These are phyloP conservation scores for Heterotilapia buettikoferi DNA, from an alignment of 2,113 vertebrate genomes.

Conservation along the genomic window DNA sequence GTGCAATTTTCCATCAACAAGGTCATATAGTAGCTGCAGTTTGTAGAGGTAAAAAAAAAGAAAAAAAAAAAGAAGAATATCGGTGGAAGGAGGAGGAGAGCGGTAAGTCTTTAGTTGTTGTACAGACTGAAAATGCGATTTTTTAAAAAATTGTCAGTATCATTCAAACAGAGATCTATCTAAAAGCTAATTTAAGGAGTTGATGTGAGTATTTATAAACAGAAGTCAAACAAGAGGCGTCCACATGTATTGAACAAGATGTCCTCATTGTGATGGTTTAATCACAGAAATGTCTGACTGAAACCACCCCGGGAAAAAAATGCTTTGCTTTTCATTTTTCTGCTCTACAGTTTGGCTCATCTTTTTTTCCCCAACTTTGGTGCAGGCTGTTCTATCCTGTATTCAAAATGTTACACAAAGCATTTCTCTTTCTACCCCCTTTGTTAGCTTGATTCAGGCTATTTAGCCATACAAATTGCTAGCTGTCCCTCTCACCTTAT, in stretches of 20 bases:
- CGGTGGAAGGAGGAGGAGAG: not conserved
- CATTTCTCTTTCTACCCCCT: not conserved
- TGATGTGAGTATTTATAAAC: not conserved
- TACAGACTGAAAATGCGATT: not conserved
- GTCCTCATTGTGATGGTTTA: not conserved
- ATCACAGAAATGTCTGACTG: not conserved
- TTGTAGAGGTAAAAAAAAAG: not conserved
- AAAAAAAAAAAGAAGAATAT: fast-evolving
- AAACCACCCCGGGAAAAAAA: not conserved
- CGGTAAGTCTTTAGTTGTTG: not conserved
- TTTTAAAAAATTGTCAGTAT: fast-evolving
- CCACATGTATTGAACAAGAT: not conserved
- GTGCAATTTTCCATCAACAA: not conserved
- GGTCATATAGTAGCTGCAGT: not conserved
- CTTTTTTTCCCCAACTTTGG: not conserved
- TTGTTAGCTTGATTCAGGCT: not conserved
- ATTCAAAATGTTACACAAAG: not conserved
- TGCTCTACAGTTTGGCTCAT: not conserved
- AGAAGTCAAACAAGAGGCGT: not conserved
- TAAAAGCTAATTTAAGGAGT: not conserved
- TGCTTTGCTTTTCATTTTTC: not conserved
- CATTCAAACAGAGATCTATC: not conserved
- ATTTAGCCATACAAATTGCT: not conserved
- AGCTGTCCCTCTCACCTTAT: not conserved
- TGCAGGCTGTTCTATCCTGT: not conserved